Percentiles rank a stretch among this genome's conserved stretches.
phyloP scores from a whole-genome alignment of 2,797 vertebrate genomes.

The Nothura maculosa region DNA sequence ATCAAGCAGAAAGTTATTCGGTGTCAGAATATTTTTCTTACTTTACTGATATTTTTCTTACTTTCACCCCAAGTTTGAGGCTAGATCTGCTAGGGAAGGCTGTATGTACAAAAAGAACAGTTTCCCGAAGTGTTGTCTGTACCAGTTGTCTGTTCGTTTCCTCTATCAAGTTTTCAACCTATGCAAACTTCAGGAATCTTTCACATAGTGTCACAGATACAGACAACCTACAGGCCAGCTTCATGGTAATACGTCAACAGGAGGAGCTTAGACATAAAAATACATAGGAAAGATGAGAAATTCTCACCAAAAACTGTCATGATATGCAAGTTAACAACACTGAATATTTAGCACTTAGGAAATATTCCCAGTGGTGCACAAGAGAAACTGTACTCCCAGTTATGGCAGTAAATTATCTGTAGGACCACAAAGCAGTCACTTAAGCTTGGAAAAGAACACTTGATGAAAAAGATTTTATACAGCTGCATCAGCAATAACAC shows the following conservation, averaged over 20 bases:
- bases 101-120: not conserved
- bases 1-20: not conserved
- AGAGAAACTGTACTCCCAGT: not conserved
- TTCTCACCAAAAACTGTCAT: not conserved
- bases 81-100: not conserved
- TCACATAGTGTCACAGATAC: not conserved
- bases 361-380: accelerated
- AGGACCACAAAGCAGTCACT: not conserved
- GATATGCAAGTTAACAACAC: not conserved
- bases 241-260: not conserved
- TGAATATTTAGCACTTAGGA: not conserved
- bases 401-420: not conserved
- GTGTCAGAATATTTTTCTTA: too few relatives aligned
- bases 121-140: not conserved
- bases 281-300: not conserved
- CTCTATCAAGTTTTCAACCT: not conserved
- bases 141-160: not conserved
- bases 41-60: not conserved
- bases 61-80: not conserved
- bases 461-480: accelerated
- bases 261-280: not conserved
- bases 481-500: not conserved
- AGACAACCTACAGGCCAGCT: not conserved
- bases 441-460: not conserved
- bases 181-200: accelerated